Evolutionary conservation across 1,140 invertebrate genomes (phyloP).

Genomic region (Bombyx mandarina): DNA sequence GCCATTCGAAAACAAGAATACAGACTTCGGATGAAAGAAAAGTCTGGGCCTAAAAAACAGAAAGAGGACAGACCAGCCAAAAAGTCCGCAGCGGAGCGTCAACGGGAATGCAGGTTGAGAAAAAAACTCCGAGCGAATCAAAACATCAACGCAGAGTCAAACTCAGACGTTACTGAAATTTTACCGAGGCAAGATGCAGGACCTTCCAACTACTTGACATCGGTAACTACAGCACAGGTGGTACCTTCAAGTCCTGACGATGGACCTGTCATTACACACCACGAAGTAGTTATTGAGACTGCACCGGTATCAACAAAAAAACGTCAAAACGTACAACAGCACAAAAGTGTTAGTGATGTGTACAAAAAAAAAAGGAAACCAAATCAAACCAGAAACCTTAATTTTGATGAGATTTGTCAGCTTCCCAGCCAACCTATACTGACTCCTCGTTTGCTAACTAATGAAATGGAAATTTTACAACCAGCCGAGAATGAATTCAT

Average conservation of each 20-base stretch:
- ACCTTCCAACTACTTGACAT: background rate
- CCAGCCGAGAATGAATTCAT: no score
- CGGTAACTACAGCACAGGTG: constrained; percentile 1
- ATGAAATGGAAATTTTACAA: no score
- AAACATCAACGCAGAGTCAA: constrained; percentile 2
- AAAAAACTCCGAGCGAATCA: background rate
- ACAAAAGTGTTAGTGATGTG: background rate
- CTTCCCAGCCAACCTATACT: no score
- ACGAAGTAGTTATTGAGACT: background rate
- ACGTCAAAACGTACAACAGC: background rate
- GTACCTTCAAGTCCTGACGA: no score
- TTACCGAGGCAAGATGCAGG: background rate
- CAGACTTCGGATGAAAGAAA: constrained; percentile 2
- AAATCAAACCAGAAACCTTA: no score
- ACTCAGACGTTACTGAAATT: background rate
- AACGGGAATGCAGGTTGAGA: constrained; percentile 2
- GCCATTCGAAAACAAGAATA: background rate
- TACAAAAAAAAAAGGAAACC: no score
- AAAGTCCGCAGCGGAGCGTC: background rate
- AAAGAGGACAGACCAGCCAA: constrained; percentile 1
- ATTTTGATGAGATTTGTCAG: no score
- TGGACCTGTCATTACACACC: no score
- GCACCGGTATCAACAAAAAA: background rate
- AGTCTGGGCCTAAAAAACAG: background rate
- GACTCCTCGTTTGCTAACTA: no score